Evolutionary conservation across 2,113 vertebrate genomes (phyloP).

Genomic region (Terrapene triunguis): DNA sequence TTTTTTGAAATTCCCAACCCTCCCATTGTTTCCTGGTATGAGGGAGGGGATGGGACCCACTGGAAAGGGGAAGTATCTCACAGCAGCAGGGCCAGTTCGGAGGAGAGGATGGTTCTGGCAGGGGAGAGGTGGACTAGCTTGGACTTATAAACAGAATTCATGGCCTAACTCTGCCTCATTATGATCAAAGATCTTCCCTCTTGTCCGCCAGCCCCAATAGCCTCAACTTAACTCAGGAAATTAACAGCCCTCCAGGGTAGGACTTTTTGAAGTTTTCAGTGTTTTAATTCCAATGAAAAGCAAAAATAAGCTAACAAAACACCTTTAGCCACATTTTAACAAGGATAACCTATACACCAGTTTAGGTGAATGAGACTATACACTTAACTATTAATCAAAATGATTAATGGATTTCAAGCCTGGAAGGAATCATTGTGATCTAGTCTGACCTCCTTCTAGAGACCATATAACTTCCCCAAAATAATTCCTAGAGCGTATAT

Average conservation of each 20-base stretch:
- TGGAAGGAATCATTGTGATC: background rate
- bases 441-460: background rate
- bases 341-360: background rate
- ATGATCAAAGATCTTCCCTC: background rate
- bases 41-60: no score
- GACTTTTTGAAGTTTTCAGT: background rate
- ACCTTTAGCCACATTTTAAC: background rate
- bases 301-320: background rate
- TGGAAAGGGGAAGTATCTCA: background rate
- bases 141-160: background rate
- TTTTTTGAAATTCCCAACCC: background rate
- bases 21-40: background rate
- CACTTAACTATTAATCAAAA: background rate
- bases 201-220: background rate
- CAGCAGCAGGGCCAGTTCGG: background rate
- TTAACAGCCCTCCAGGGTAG: background rate
- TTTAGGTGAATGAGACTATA: background rate
- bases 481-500: no score
- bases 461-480: no score
- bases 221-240: background rate
- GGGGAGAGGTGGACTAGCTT: background rate
- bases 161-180: background rate
- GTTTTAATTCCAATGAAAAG: background rate
- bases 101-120: background rate
- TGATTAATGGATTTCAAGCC: background rate